phyloP scores from a whole-genome alignment of 2,797 vertebrate species.

The Coreius guichenoti region DNA sequence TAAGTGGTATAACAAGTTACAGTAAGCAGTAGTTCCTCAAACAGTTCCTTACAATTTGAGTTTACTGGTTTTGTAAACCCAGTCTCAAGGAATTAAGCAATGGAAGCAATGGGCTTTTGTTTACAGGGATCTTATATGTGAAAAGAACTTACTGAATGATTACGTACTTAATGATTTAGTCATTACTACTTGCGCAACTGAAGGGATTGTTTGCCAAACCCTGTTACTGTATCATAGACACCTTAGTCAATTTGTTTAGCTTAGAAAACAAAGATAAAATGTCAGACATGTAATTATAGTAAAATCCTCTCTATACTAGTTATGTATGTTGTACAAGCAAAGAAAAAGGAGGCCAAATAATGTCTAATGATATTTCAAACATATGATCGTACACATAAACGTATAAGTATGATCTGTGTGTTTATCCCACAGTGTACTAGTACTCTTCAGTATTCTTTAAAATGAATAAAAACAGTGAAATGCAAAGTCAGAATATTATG shows the following conservation, averaged over 20 bases:
- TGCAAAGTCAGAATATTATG: too few species aligned
- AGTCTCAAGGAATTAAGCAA: too few species aligned
- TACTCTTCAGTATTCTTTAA: too few species aligned
- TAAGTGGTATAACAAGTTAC: not conserved
- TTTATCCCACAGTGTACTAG: not conserved
- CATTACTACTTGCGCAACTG: constrained; percentile 55
- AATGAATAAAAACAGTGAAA: too few species aligned
- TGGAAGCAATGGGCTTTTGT: constrained; percentile 10
- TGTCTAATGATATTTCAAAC: constrained; percentile 2
- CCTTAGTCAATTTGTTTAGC: not conserved
- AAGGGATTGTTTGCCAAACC: constrained; percentile 63
- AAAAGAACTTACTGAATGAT: constrained; percentile 46
- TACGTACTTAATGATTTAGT: constrained; percentile 52
- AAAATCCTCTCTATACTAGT: not conserved
- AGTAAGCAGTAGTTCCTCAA: not conserved
- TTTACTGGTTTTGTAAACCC: not conserved
- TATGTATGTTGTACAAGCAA: constrained; percentile 61
- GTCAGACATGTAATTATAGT: not conserved
- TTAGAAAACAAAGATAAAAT: not conserved
- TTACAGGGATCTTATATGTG: not conserved
- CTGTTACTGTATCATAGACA: constrained; percentile 9
- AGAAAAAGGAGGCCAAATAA: constrained; percentile 48
- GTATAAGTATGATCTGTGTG: not conserved
- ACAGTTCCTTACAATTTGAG: not conserved
- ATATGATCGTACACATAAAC: not conserved